Base-by-base conservation (phyloP, 2,888 invertebrate species). In the Acronicta leporina region DNA sequence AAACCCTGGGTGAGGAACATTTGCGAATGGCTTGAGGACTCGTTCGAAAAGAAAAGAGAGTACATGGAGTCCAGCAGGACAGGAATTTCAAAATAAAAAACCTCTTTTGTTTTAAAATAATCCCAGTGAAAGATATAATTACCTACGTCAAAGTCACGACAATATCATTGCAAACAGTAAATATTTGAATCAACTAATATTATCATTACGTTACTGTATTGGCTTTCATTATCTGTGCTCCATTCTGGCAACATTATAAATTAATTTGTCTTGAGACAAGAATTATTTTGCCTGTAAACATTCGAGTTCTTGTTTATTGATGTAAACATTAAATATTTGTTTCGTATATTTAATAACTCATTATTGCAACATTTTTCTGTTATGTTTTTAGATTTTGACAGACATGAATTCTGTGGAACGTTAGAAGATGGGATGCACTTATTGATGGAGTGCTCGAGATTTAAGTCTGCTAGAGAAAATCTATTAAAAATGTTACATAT, bases 281-380 rank as follows among this genome's bases (percentile, higher is more conserved):
- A 86, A 88, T 90, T 91, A 90, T 92, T 92, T 86, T 89, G 83
- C 80, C 69, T 79, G 88, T 82, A 87, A 91, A 92, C 87, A 91
- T 81, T 75, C 20, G 78, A 75, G 77, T 75, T 74, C 75, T 80
- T 82, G 83, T 89, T 91, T 90, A 87, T 87, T 83, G 85, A 75
- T 75, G 88, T 81, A 90, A 92, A 91, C 88, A 91, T 90, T 87
- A 80, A 86, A 83, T 88, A 83, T 91, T 92, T 90, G 87, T 84
- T 84, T 79, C 83, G 75, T 82, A 79, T 87, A 38, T 38, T 38
- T 66, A 73, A 68, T 77, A 68, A 68, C 50, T 69, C 51, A 60
- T 75, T 62, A 75, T 58, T 62, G 61, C 63, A 65, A 50, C 51
- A 52, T 51, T 61, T 58, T 68, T 65, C 61, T 64, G 64, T 59